Evolutionary conservation across 2,888 invertebrate species (phyloP).

Genomic region (Epinotia demarniana): DNA sequence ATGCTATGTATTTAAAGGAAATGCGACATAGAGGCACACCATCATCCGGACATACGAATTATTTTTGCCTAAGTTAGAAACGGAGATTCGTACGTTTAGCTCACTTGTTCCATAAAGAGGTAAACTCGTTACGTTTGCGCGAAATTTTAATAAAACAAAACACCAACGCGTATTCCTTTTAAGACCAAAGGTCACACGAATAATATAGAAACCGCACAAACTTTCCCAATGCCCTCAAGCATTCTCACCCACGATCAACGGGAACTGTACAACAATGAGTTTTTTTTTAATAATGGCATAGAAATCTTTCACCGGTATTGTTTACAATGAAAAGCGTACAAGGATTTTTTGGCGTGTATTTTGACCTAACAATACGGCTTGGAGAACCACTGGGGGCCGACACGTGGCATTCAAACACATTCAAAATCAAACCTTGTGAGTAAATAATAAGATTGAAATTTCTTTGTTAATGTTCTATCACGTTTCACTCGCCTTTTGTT

Average conservation of each 20-base stretch:
- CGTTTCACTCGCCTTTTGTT: conserved; percentile 15
- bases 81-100: too few species aligned
- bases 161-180: neutral
- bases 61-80: too few species aligned
- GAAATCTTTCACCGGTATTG: conserved; percentile 48
- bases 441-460: neutral
- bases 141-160: neutral
- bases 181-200: conserved; percentile 15
- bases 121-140: too few species aligned
- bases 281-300: conserved; percentile 63
- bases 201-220: neutral
- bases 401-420: conserved; percentile 64
- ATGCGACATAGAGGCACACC: too few species aligned
- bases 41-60: too few species aligned
- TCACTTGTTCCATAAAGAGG: too few species aligned
- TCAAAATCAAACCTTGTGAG: conserved; percentile 19
- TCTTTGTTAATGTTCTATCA: neutral
- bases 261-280: conserved; percentile 61
- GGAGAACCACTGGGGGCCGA: conserved; percentile 61
- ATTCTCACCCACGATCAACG: conserved; percentile 40
- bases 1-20: too few species aligned
- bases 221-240: conserved; percentile 43
- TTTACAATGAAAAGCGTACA: conserved; percentile 66
- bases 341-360: conserved; percentile 77
- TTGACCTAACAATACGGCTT: conserved; percentile 71